Conservation (phyloP, 2,113 vertebrate species). For the Chinchilla lanigera region DNA sequence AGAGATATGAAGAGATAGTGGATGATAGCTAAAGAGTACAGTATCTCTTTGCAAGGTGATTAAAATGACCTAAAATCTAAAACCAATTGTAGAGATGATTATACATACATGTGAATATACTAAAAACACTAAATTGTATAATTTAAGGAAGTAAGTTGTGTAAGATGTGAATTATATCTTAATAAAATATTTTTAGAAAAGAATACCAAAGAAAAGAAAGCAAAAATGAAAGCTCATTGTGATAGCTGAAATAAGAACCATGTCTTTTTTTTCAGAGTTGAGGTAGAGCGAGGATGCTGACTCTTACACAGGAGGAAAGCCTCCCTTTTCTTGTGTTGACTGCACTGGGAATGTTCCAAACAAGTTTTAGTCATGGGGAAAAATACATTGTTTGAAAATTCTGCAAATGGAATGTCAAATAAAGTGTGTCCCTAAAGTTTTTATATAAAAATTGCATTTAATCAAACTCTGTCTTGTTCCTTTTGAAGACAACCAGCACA, state of each 20-base stretch:
- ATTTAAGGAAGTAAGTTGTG: neutral
- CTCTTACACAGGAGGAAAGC: neutral
- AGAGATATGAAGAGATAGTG: neutral
- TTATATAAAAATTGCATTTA: slow-evolving; percentile 54
- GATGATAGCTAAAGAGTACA: neutral
- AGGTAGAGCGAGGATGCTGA: neutral
- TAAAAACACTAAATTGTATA: neutral
- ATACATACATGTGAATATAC: neutral
- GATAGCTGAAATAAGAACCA: neutral
- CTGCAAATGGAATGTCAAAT: slow-evolving; percentile 48
- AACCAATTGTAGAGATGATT: neutral
- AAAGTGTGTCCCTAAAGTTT: neutral
- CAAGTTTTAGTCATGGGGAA: slow-evolving; percentile 18
- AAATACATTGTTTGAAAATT: neutral
- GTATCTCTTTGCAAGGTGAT: neutral
- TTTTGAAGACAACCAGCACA: slow-evolving; percentile 62
- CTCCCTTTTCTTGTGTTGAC: neutral
- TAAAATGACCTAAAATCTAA: slow-evolving; percentile 17
- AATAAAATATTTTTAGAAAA: neutral
- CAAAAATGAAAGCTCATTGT: neutral
- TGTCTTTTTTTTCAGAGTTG: neutral
- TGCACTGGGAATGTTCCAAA: slow-evolving; percentile 23
- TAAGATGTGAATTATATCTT: neutral
- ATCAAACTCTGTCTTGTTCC: slow-evolving; percentile 61
- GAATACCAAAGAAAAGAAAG: neutral